These are phyloP conservation scores for Eupithecia tripunctaria DNA, from an alignment of 2,888 invertebrate genomes.

Conservation along the genomic window DNA sequence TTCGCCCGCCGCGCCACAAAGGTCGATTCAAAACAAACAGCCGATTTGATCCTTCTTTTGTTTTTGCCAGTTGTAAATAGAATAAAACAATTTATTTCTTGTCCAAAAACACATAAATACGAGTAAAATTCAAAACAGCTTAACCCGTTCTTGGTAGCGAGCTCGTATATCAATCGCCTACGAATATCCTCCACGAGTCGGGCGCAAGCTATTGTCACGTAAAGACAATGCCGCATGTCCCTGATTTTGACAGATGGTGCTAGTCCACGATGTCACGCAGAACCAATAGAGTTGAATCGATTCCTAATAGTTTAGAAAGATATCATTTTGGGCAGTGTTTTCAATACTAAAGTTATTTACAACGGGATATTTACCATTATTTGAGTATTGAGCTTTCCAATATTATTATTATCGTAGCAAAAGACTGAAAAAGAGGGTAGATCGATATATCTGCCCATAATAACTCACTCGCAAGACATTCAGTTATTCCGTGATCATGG, in stretches of 20 bases:
- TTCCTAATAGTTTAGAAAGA: slow-evolving; percentile 12
- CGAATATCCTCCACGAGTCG: slow-evolving; percentile 17
- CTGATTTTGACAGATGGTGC: slow-evolving; percentile 44
- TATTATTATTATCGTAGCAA: too few relatives aligned
- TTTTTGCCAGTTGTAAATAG: neutral
- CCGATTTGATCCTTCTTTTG: neutral
- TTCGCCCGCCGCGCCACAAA: too few relatives aligned
- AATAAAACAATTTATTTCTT: neutral
- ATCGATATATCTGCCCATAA: too few relatives aligned
- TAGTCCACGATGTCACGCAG: slow-evolving; percentile 33
- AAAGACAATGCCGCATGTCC: slow-evolving; percentile 42
- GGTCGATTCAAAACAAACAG: too few relatives aligned
- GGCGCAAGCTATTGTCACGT: slow-evolving; percentile 38
- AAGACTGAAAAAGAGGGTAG: too few relatives aligned
- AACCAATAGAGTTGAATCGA: slow-evolving; percentile 34
- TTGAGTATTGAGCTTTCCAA: too few relatives aligned
- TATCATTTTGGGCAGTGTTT: neutral
- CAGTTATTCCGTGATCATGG: too few relatives aligned
- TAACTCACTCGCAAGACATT: too few relatives aligned
- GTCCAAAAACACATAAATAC: neutral
- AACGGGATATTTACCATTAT: too few relatives aligned
- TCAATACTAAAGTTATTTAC: too few relatives aligned
- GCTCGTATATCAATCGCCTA: slow-evolving; percentile 13
- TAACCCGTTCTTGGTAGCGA: neutral
- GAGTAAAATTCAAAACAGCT: slow-evolving; percentile 1